These are phyloP conservation scores for Drosophila burlai DNA, from an alignment of 1,140 invertebrate species.

Conservation along the genomic window DNA sequence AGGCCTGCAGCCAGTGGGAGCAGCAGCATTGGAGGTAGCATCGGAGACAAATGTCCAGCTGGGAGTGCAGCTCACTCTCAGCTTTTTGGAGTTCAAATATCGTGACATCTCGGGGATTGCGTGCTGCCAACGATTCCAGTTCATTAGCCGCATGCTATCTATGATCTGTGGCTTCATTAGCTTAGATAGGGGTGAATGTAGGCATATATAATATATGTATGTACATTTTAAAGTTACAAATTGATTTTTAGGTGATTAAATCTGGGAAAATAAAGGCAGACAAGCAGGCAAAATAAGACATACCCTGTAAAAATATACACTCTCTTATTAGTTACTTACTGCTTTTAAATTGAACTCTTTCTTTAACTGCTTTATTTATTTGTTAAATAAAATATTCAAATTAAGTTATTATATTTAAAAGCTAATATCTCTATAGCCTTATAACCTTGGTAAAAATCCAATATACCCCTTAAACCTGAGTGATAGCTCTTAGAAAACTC, in stretches of 20 bases:
- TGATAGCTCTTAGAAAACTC: not conserved
- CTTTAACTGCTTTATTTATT: not conserved
- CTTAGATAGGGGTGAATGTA: too few species aligned
- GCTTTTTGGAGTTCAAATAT: not conserved
- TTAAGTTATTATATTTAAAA: not conserved
- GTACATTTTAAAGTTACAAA: not conserved
- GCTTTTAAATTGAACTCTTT: not conserved
- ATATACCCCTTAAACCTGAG: not conserved
- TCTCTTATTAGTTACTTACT: not conserved
- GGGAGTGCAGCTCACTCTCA: not conserved
- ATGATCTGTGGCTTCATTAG: not conserved
- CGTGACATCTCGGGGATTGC: slow-evolving; percentile 2
- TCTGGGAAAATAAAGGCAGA: too few species aligned
- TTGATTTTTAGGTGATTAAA: not conserved
- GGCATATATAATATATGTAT: not conserved
- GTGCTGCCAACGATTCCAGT: slow-evolving; percentile 11
- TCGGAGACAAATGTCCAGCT: not conserved
- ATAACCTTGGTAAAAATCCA: not conserved
- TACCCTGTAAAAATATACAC: not conserved
- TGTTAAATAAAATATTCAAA: not conserved
- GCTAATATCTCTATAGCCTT: not conserved
- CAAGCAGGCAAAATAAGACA: too few species aligned
- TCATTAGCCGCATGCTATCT: slow-evolving; percentile 36
- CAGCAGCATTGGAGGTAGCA: slow-evolving; percentile 6
- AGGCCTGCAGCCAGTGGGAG: not conserved